Base-by-base conservation (phyloP, 2,113 vertebrate species). In the Gymnarchus niloticus region DNA sequence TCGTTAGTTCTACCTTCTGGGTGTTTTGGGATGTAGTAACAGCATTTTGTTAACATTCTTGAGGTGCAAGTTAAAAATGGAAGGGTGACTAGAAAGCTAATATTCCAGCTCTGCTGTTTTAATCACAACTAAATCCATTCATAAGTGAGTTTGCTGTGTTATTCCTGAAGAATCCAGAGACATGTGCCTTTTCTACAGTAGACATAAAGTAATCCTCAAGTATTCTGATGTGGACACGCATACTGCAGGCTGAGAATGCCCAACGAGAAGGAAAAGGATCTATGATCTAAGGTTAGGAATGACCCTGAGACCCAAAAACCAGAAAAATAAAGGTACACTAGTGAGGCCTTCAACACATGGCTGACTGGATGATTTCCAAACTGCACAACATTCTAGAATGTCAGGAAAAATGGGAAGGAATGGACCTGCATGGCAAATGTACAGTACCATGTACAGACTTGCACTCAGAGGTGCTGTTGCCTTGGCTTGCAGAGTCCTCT, bases 381-480 rank as follows among this genome's bases (percentile, higher is more conserved):
- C n/a, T 61, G 83, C 44, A 19, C 28, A n/a, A 25, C 23, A 73
- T 73, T 37, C 33, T 6, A 3, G 65, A 54, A 84, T 25, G 17
- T n/a, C 33, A 69, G n/a, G 23, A 21, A 76, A 73, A 41, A 49
- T 12, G 61, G n/a, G 52, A 19, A 21, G 81, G 8, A 41, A 25
- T n/a, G 14, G 81, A 14, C 14, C 28, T 86, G 78, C 33, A 41
- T 73, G 81, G 28, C 33, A 25, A 44, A 77, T 84, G 76, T 25
- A 87, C 81, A 86, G 83, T 93, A 93, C 93, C 92, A 87, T 91
- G 91, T 86, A 87, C 85, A 76, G 86, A 84, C 23, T 56, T 86
- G 81, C 89, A 86, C 56, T 81, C 84, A 88, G 87, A 57, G 49
- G 87, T 81, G 14, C 14, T 84, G 84, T 83, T 85, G 87, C 91